Conservation (phyloP, 2,888 invertebrate genomes). For the Nasonia oneida region DNA sequence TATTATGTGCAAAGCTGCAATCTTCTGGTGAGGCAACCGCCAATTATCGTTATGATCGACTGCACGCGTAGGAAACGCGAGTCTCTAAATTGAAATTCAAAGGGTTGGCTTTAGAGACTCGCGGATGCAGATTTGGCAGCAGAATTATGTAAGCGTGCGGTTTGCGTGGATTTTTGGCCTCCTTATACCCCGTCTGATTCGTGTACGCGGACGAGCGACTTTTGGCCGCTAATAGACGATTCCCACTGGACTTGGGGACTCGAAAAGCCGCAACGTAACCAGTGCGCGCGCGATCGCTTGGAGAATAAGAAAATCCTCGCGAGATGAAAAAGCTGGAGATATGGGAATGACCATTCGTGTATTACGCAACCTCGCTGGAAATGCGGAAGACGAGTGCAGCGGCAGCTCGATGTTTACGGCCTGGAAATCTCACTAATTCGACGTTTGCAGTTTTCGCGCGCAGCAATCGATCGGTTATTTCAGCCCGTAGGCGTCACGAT, state of each 20-base stretch:
- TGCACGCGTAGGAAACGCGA: conserved; percentile 30
- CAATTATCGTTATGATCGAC: conserved; percentile 51
- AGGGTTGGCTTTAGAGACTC: neutral
- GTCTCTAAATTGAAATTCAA: conserved; percentile 34
- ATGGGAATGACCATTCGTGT: neutral
- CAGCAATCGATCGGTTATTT: neutral
- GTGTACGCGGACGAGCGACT: neutral
- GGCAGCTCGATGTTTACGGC: neutral
- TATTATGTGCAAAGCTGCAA: conserved; percentile 48
- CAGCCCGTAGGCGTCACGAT: neutral
- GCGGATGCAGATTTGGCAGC: conserved; percentile 28
- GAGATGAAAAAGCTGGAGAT: neutral
- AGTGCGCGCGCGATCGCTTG: neutral
- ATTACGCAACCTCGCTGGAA: neutral
- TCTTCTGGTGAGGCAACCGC: conserved; percentile 45
- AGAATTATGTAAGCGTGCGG: neutral
- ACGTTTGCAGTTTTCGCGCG: neutral
- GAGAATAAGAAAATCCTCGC: neutral
- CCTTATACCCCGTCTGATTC: neutral
- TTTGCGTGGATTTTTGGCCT: neutral
- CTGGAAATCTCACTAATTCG: neutral
- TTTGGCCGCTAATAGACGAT: neutral
- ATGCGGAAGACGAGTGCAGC: neutral
- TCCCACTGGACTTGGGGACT: neutral
- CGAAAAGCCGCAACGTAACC: neutral